Conservation (phyloP, 2,888 invertebrate genomes). For the Drosophila dives region DNA sequence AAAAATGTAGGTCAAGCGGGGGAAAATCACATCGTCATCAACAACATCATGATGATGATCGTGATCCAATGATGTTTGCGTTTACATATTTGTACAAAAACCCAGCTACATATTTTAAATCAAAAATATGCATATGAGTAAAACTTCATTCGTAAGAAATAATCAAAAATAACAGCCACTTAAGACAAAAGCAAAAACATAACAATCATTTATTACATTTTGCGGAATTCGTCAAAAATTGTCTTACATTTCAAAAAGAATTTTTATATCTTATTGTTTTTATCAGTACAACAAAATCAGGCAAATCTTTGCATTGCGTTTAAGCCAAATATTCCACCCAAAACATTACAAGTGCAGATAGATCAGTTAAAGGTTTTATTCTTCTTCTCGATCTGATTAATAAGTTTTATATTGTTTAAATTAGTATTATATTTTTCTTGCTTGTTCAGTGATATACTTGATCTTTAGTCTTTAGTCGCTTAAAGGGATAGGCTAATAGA, state of each 20-base stretch:
- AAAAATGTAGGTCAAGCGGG: conserved; percentile 59
- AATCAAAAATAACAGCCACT: neutral
- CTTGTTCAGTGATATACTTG: neutral
- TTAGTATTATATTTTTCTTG: neutral
- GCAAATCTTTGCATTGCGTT: neutral
- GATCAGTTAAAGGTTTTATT: neutral
- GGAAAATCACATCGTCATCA: conserved; percentile 28
- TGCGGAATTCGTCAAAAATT: conserved; percentile 24
- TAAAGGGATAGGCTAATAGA: conserved; percentile 1
- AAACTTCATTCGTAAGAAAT: conserved; percentile 20
- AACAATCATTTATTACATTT: neutral
- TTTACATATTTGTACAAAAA: conserved; percentile 59
- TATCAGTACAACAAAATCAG: conserved; percentile 2
- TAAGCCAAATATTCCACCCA: neutral
- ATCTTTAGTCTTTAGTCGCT: neutral
- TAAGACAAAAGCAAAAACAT: neutral
- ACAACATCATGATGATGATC: conserved; percentile 5
- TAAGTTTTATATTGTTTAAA: neutral
- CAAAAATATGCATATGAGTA: conserved; percentile 21
- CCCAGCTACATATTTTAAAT: conserved; percentile 27
- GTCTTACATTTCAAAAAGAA: neutral
- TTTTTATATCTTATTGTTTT: neutral
- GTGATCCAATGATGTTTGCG: conserved; percentile 50
- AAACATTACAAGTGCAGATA: neutral
- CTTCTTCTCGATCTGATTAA: neutral